A percentile compares a stretch with the other conserved stretches of the same genome.
Conservation (phyloP, 2,113 vertebrate species). For the Mohoua ochrocephala region DNA sequence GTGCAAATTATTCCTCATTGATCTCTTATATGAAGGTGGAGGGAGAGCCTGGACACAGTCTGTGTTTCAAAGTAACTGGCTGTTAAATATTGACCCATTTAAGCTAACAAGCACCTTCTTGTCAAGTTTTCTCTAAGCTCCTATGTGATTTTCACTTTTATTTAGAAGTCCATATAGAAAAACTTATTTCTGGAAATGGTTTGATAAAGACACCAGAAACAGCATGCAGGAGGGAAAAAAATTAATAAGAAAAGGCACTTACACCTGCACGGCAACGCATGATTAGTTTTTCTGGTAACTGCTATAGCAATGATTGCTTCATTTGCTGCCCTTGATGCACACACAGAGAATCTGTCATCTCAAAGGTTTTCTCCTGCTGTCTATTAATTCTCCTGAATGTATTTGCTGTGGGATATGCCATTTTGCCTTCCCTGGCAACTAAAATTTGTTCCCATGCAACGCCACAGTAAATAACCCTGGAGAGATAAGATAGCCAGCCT, state of each 20-base stretch:
- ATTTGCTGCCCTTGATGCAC: background rate
- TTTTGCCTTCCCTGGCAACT: background rate
- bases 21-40: background rate
- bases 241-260: background rate
- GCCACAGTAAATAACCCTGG: background rate
- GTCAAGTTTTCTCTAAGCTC: background rate
- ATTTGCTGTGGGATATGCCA: background rate
- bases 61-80: background rate
- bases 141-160: background rate
- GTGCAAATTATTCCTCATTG: constrained; percentile 27
- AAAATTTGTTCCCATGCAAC: background rate
- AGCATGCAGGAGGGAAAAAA: background rate
- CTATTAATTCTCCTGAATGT: background rate
- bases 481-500: background rate
- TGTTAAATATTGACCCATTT: constrained; percentile 20
- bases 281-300: constrained; percentile 16
- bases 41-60: background rate
- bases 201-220: background rate
- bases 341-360: background rate
- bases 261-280: background rate
- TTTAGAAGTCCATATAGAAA: background rate
- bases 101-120: background rate
- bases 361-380: background rate
- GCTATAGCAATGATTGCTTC: background rate
- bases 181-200: background rate